Conservation (phyloP, 2,113 vertebrate species). For the Protobothrops mucrosquamatus region DNA sequence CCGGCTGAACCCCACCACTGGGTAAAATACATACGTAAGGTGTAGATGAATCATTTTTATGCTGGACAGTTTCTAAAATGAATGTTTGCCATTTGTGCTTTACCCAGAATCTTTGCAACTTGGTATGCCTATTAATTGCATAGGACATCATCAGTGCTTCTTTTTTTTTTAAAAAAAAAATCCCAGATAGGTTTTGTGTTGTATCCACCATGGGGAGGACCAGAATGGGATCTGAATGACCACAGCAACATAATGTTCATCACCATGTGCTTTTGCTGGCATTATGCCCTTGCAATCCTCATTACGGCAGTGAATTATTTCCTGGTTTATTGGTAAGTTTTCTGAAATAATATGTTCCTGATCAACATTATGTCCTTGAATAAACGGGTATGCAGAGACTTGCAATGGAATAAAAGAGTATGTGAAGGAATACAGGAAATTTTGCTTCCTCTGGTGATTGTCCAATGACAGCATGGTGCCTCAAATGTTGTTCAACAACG, state of each 20-base stretch:
- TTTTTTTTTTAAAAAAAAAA: conserved; percentile 8
- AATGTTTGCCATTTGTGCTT: background rate
- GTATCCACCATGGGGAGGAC: conserved; percentile 77
- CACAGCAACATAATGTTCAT: conserved; percentile 89
- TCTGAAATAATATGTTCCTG: background rate
- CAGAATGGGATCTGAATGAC: conserved; percentile 71
- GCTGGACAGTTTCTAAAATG: background rate
- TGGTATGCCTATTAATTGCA: background rate
- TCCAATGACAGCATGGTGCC: background rate
- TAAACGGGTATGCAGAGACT: background rate
- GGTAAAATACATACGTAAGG: background rate
- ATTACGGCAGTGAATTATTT: conserved; percentile 66
- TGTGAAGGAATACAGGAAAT: background rate
- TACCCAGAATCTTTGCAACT: background rate
- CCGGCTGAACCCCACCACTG: too few species aligned
- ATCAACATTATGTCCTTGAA: background rate
- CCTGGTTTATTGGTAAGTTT: conserved; percentile 75
- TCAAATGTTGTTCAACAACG: too few species aligned
- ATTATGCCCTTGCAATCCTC: conserved; percentile 74
- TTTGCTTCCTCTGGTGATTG: background rate
- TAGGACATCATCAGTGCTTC: background rate
- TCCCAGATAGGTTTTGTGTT: conserved; percentile 90
- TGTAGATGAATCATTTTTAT: background rate
- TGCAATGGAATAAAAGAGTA: background rate
- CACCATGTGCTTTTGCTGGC: conserved; percentile 98